Evolutionary conservation across 1,140 invertebrate species (phyloP).

Genomic region (roundworm (Caenorhabditis elegans)): WBcel235 BX284606.5:4537001-4537500

Average conservation of each 20-base stretch:
- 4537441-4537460: too few relatives aligned
- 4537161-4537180: neutral
- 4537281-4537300: neutral
- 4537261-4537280: neutral
- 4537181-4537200: neutral
- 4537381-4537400: slow-evolving; percentile 20
- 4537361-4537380: neutral
- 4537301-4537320: slow-evolving; percentile 4
- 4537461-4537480: too few relatives aligned
- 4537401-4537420: neutral
- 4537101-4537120: neutral
- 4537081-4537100: slow-evolving; percentile 1
- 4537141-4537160: neutral
- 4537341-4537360: neutral
- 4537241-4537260: neutral
- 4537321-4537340: slow-evolving; percentile 7
- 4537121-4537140: neutral
- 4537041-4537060: neutral
- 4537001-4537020: neutral
- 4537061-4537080: neutral
- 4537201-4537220: neutral
- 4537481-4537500: too few relatives aligned
- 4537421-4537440: too few relatives aligned
- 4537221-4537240: neutral
- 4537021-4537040: neutral